Conservation (phyloP, 2,113 vertebrate genomes). For the Corapipo altera region DNA sequence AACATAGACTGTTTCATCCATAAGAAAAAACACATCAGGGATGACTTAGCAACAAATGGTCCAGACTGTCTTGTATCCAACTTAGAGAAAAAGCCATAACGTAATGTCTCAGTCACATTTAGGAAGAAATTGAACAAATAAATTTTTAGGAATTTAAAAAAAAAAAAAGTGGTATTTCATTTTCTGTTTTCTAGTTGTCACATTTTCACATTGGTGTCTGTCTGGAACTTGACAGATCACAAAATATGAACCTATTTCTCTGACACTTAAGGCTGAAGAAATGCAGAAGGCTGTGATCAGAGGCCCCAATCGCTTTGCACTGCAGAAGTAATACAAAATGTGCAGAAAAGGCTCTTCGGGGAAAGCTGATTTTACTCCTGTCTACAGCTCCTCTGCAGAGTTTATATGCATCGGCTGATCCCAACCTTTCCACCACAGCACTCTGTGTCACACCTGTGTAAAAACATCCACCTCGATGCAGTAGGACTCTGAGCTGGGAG, state of each 20-base stretch:
- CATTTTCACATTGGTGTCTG: neutral
- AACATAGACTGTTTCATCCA: neutral
- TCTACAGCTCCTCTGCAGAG: neutral
- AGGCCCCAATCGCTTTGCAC: neutral
- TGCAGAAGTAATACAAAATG: neutral
- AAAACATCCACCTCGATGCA: fast-evolving
- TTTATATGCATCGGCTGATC: neutral
- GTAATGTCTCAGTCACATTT: neutral
- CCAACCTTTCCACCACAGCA: neutral
- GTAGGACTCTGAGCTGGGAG: neutral
- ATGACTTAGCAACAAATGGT: neutral
- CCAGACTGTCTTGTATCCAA: neutral
- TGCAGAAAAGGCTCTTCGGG: neutral
- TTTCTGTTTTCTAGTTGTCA: neutral
- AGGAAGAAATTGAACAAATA: neutral
- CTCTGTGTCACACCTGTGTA: neutral
- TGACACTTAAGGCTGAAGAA: neutral
- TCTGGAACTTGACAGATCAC: neutral
- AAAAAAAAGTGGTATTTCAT: neutral
- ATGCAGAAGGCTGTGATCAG: neutral
- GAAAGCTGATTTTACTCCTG: neutral
- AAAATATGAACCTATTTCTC: neutral
- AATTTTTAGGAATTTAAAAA: neutral
- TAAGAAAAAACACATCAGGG: neutral
- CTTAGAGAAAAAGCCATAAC: neutral